Conservation (phyloP, 2,113 vertebrate species). For the Poecilia latipinna region DNA sequence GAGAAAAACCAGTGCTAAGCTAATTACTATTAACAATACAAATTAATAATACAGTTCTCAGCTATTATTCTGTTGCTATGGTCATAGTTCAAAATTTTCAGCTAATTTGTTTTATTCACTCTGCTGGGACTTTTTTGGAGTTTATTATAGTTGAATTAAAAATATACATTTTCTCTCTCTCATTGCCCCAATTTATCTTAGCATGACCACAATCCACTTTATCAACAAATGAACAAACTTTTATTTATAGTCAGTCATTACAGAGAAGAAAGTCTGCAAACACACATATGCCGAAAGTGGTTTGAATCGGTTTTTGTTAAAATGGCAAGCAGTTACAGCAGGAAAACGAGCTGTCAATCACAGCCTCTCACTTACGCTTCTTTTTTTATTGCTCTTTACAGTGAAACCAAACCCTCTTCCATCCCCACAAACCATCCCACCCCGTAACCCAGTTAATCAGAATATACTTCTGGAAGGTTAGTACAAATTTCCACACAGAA, state of each 20-base stretch:
- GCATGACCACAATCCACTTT: background rate
- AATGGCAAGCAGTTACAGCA: conserved; percentile 68
- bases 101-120: no score
- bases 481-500: conserved; percentile 70
- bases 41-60: no score
- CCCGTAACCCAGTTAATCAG: conserved; percentile 50
- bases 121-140: no score
- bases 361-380: conserved; percentile 35
- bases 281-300: conserved; percentile 64
- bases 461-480: conserved; percentile 59
- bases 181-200: background rate
- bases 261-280: conserved; percentile 57
- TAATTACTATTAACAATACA: background rate
- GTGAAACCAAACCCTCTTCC: conserved; percentile 42
- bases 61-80: no score
- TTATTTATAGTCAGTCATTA: conserved; percentile 76
- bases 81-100: no score
- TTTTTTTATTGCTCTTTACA: conserved; percentile 53
- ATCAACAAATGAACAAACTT: conserved; percentile 66
- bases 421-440: background rate
- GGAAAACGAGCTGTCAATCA: conserved; percentile 59
- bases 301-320: conserved; percentile 66
- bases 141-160: no score
- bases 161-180: no score
- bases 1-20: no score